phyloP scores from a whole-genome alignment of 2,113 vertebrate species.

The Amazona guildingii region DNA sequence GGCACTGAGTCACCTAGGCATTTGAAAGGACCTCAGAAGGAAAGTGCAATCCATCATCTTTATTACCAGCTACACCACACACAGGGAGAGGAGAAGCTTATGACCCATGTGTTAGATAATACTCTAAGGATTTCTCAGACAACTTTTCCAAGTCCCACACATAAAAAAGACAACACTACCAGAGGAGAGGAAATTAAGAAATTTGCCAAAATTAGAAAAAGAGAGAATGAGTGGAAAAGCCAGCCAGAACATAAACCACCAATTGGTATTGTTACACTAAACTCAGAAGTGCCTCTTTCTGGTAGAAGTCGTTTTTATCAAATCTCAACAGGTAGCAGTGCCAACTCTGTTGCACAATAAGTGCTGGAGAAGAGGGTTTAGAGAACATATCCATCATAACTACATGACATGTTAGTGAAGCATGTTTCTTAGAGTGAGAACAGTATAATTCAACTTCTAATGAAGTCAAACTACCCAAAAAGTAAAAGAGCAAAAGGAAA shows the following conservation, averaged over 20 bases:
- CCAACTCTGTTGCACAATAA: conserved; percentile 14
- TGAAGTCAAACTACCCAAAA: conserved; percentile 48
- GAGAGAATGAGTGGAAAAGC: background rate
- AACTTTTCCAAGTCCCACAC: background rate
- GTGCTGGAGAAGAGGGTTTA: background rate
- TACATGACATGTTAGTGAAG: background rate
- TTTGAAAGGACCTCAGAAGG: background rate
- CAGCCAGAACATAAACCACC: background rate
- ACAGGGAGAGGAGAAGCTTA: background rate
- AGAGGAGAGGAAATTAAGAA: background rate
- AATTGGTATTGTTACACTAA: background rate
- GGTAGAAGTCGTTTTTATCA: background rate
- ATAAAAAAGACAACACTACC: background rate
- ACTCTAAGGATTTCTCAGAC: background rate
- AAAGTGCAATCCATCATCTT: background rate
- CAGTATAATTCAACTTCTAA: conserved; percentile 41
- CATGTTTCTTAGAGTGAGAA: conserved; percentile 4
- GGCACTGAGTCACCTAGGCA: background rate
- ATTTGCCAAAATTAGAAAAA: background rate
- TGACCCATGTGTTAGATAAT: background rate
- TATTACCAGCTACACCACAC: rapidly evolving
- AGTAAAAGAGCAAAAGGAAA: conserved; percentile 33
- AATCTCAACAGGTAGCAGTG: conserved; percentile 23
- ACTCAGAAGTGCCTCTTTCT: background rate
- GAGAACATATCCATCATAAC: background rate